A percentile compares a stretch with the other conserved stretches of the same genome.
phyloP scores from a whole-genome alignment of 35 echinoderm and acorn worm species.

The Apostichopus californicus region DNA sequence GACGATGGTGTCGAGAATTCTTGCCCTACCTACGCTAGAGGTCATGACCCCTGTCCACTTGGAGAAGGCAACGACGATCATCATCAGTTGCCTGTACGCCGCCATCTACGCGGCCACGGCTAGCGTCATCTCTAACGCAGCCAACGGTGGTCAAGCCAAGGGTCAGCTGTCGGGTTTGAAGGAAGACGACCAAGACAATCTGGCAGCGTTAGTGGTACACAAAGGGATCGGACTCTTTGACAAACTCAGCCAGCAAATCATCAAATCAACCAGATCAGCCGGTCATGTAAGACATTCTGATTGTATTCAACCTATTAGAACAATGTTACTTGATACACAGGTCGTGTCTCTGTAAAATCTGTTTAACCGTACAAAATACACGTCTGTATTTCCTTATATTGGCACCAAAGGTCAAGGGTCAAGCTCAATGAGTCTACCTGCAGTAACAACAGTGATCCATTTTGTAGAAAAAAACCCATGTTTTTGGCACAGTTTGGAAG shows the following conservation, averaged over 20 bases:
- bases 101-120: slow-evolving; percentile 79
- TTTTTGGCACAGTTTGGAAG: no score
- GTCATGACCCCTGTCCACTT: slow-evolving; percentile 90
- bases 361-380: no score
- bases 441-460: no score
- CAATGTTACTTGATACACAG: no score
- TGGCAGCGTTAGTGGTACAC: slow-evolving; percentile 78
- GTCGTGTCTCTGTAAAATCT: no score
- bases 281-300: slow-evolving; percentile 80
- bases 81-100: slow-evolving; percentile 97
- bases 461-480: no score
- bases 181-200: slow-evolving; percentile 90
- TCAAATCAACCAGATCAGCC: slow-evolving; percentile 84
- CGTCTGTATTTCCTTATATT: no score
- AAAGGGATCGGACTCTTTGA: slow-evolving; percentile 91
- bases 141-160: not conserved
- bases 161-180: slow-evolving; percentile 56
- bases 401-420: no score
- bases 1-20: slow-evolving; percentile 88
- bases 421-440: no score
- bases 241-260: slow-evolving; percentile 66
- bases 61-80: slow-evolving; percentile 84
- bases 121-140: slow-evolving; percentile 66
- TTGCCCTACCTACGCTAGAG: slow-evolving; percentile 91
- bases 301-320: no score